Evolutionary conservation across 2,797 vertebrate species (phyloP).

Genomic region (Chaetodon trifasciatus): DNA sequence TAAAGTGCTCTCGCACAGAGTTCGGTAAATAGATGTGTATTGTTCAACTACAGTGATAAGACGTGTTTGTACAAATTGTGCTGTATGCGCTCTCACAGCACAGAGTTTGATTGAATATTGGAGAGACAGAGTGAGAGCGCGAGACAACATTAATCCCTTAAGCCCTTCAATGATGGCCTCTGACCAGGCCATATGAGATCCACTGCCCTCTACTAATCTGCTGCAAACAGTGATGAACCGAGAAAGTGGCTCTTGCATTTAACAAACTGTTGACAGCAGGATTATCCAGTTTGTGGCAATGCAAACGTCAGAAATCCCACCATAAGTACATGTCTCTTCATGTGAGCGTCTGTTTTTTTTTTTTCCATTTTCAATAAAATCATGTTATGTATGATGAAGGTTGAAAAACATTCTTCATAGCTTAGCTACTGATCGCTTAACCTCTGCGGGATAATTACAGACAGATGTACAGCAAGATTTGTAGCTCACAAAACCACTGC

Average conservation of each 20-base stretch:
- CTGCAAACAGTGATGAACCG: slow-evolving; percentile 85
- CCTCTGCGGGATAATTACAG: slow-evolving; percentile 42
- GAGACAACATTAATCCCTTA: slow-evolving; percentile 87
- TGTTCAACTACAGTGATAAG: slow-evolving; percentile 61
- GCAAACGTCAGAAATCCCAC: slow-evolving; percentile 76
- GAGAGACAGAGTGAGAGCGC: slow-evolving; percentile 68
- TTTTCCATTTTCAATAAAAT: slow-evolving; percentile 40
- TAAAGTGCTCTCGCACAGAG: slow-evolving; percentile 45
- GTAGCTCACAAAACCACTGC: not conserved
- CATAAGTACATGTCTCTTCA: slow-evolving; percentile 68
- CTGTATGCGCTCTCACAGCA: slow-evolving; percentile 54
- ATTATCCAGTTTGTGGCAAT: slow-evolving; percentile 81
- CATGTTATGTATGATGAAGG: slow-evolving; percentile 41
- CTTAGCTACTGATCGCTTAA: slow-evolving; percentile 56
- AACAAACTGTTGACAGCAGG: slow-evolving; percentile 86
- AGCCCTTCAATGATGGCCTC: slow-evolving; percentile 87
- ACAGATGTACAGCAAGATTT: slow-evolving; percentile 19
- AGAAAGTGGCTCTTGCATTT: slow-evolving; percentile 86
- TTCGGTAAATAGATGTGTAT: slow-evolving; percentile 61
- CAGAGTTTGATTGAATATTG: slow-evolving; percentile 83
- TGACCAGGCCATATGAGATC: slow-evolving; percentile 89
- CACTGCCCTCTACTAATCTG: slow-evolving; percentile 87
- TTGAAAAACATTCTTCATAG: slow-evolving; percentile 18
- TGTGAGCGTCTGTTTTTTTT: slow-evolving; percentile 51
- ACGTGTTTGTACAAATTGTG: slow-evolving; percentile 66